Evolutionary conservation across 2,797 vertebrate species (phyloP).

Genomic region (Cercopithecus petaurista): DNA sequence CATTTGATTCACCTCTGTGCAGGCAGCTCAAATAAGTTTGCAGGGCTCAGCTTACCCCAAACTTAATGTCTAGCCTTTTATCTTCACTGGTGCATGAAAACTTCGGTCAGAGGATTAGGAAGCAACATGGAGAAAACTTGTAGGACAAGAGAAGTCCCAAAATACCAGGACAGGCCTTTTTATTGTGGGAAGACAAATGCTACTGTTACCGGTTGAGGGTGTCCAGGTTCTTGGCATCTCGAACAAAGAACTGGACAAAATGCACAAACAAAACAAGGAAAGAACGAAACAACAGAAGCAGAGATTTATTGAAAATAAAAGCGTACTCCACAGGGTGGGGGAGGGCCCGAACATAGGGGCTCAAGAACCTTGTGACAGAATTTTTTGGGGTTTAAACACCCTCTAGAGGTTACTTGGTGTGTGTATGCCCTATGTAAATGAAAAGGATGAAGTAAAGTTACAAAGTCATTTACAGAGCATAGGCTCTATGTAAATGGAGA

Average conservation of each 20-base stretch:
- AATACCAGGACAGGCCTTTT: not conserved
- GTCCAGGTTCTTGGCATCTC: not conserved
- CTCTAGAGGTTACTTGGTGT: not conserved
- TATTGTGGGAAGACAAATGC: not conserved
- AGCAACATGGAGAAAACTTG: not conserved
- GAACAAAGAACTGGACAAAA: not conserved
- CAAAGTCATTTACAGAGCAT: not conserved
- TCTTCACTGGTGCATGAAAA: not conserved
- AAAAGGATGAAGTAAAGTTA: not conserved
- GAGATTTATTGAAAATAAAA: not conserved
- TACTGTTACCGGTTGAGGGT: not conserved
- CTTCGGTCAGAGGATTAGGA: not conserved
- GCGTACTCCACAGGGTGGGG: not conserved
- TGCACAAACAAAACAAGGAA: not conserved
- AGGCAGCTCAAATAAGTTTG: not conserved
- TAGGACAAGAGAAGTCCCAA: not conserved
- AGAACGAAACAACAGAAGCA: not conserved
- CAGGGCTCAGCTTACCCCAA: not conserved
- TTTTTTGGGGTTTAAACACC: not conserved
- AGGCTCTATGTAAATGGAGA: not conserved
- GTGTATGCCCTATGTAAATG: not conserved
- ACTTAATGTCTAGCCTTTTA: not conserved
- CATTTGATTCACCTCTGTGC: not conserved
- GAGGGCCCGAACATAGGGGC: not conserved
- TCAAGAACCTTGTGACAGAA: not conserved